Base-by-base conservation (phyloP, 2,888 invertebrate species). In the Amblyjoppa fuscipennis region DNA sequence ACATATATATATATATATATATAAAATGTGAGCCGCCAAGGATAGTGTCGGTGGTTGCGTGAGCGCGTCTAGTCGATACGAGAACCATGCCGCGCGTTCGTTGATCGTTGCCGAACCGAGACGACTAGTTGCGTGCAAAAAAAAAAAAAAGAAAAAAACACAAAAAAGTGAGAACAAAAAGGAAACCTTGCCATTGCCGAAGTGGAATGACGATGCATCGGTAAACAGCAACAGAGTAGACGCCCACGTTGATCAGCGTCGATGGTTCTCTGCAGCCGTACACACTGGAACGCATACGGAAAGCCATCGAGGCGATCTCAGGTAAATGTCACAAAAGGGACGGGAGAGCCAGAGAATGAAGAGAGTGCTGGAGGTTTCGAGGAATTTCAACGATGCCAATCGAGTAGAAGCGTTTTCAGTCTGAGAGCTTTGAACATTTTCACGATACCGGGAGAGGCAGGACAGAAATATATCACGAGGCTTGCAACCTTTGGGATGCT, bases 331-430 rank as follows among this genome's bases (percentile, higher is more conserved):
- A 66, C 70, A 71, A 41, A 66, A 80, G 53, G 70, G n/a, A 64
- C 25, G 31, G 53, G 76, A 76, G 80, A 70, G 7, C 20, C 73
- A 31, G 66, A 31, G 45, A 49, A 69, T 6, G 70, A 64, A 25
- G 28, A 11, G 59, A 69, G 69, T 38, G n/a, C 76, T 53, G 59
- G 4, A 71, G 69, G 45, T 73, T 78, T 78, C 68, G 13, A 20
- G 68, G 76, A 75, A 80, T 70, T 75, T 51, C 41, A 20, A 38
- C 31, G 66, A 84, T 77, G 76, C 28, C 61, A 61, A 66, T 84
- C 49, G 56, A 56, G 41, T 28, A 70, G 73, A 83, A 31, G 28
- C 53, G 11, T 28, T 56, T 66, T 82, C 64, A 53, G 34, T 64
- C 45, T 16, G 7, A 13, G 38, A 45, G 49, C 49, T 70, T 20